A percentile compares a stretch with the other conserved stretches of the same genome.
Conservation (phyloP, 1,140 invertebrate genomes). For the Dolichoris vasculosae region DNA sequence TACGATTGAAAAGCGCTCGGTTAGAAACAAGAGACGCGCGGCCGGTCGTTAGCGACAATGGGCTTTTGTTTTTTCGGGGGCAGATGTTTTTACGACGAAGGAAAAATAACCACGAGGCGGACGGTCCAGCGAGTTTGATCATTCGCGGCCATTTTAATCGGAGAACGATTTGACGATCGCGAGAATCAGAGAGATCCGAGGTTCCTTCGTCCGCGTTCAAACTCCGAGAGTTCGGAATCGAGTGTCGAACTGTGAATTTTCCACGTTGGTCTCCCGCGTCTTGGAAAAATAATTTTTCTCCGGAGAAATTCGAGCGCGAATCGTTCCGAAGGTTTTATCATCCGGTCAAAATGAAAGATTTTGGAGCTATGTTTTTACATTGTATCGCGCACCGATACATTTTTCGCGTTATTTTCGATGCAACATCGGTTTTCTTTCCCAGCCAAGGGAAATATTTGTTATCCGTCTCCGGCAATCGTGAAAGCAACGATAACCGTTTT, state of each 20-base stretch:
- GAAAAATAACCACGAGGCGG: not conserved
- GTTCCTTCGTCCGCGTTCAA: too few species aligned
- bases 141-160: not conserved
- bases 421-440: too few species aligned
- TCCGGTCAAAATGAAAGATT: not conserved
- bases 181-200: too few species aligned
- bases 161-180: not conserved
- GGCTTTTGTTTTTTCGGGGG: constrained; percentile 76
- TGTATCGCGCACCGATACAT: not conserved
- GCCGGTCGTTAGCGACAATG: constrained; percentile 75
- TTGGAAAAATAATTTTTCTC: not conserved
- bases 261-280: not conserved
- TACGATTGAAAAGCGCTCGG: constrained; percentile 75
- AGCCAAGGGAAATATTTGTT: too few species aligned
- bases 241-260: not conserved
- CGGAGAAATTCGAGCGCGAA: not conserved
- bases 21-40: constrained; percentile 75
- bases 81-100: constrained; percentile 68
- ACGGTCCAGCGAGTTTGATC: not conserved
- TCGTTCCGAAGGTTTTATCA: not conserved
- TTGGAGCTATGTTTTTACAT: not conserved
- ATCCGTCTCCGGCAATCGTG: too few species aligned
- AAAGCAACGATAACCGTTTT: not conserved
- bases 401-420: not conserved
- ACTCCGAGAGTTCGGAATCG: not conserved